Evolutionary conservation across 2,797 vertebrate genomes (phyloP).

Genomic region (Rhodeus uyekii): DNA sequence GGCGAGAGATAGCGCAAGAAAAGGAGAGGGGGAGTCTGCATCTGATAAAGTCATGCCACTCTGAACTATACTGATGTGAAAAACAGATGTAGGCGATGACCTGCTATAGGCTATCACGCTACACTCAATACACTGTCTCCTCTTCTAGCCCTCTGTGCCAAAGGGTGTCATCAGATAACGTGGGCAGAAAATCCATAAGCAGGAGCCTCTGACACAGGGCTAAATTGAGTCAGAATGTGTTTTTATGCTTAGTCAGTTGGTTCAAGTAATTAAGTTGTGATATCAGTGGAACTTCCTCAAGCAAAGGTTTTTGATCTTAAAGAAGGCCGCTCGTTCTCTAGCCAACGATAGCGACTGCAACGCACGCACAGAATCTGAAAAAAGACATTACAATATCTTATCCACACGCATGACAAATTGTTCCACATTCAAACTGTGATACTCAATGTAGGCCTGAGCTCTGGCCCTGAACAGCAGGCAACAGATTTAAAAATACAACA

Average conservation of each 20-base stretch:
- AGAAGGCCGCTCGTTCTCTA: background rate
- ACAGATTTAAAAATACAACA: conserved; percentile 24
- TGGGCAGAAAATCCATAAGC: conserved; percentile 67
- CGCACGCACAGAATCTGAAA: conserved; percentile 3
- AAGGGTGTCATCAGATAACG: conserved; percentile 55
- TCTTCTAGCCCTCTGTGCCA: conserved; percentile 40
- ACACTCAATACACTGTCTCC: conserved; percentile 65
- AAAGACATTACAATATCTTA: conserved; percentile 15
- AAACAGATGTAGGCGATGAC: conserved; percentile 64
- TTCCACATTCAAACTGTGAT: conserved; percentile 23
- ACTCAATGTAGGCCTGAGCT: background rate
- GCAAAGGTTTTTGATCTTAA: conserved; percentile 53
- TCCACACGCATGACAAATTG: conserved; percentile 13
- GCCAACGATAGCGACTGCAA: conserved; percentile 24
- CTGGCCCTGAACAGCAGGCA: background rate
- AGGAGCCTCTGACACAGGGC: conserved; percentile 51
- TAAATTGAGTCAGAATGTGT: conserved; percentile 58
- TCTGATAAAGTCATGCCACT: conserved; percentile 68
- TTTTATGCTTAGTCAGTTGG: conserved; percentile 73
- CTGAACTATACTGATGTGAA: conserved; percentile 62
- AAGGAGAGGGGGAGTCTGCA: conserved; percentile 68
- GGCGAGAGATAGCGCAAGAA: conserved; percentile 60
- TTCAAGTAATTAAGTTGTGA: conserved; percentile 74
- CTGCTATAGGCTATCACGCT: conserved; percentile 56
- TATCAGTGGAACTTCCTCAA: conserved; percentile 69